phyloP scores from a whole-genome alignment of 1,140 invertebrate genomes.

The Drosophila sp. region DNA sequence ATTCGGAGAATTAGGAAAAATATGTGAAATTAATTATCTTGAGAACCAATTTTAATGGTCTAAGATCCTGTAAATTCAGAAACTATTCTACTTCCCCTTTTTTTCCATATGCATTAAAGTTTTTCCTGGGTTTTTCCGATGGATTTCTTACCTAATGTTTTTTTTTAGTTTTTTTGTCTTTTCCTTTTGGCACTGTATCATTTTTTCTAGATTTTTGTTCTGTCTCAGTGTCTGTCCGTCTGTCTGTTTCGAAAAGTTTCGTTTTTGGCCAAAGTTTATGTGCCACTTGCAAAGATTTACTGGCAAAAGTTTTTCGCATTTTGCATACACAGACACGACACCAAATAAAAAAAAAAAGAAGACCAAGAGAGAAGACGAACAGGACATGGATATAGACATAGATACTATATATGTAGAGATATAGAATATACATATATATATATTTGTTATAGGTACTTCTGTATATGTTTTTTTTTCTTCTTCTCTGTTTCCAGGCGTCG shows the following conservation, averaged over 20 bases:
- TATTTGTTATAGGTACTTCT: constrained; percentile 21
- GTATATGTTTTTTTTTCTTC: constrained; percentile 28
- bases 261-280: constrained; percentile 74
- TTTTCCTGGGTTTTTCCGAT: constrained; percentile 51
- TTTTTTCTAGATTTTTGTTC: constrained; percentile 64
- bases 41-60: too few species aligned
- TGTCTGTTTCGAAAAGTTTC: constrained; percentile 61
- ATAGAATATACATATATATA: constrained; percentile 13
- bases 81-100: constrained; percentile 37
- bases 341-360: constrained; percentile 16
- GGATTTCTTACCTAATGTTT: constrained; percentile 29
- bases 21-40: too few species aligned
- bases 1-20: too few species aligned
- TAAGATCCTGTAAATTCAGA: constrained; percentile 5
- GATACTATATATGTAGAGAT: constrained; percentile 12
- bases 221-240: not conserved
- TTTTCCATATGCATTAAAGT: constrained; percentile 45
- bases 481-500: constrained; percentile 17
- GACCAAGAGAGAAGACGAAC: constrained; percentile 16
- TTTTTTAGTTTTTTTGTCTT: constrained; percentile 24
- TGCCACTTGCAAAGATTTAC: constrained; percentile 81
- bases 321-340: constrained; percentile 60
- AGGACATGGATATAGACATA: constrained; percentile 37
- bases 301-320: constrained; percentile 76
- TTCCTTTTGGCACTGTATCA: constrained; percentile 65